These are phyloP conservation scores for Neolamprologus falcicula DNA, from an alignment of 2,113 vertebrate species.

Conservation along the genomic window DNA sequence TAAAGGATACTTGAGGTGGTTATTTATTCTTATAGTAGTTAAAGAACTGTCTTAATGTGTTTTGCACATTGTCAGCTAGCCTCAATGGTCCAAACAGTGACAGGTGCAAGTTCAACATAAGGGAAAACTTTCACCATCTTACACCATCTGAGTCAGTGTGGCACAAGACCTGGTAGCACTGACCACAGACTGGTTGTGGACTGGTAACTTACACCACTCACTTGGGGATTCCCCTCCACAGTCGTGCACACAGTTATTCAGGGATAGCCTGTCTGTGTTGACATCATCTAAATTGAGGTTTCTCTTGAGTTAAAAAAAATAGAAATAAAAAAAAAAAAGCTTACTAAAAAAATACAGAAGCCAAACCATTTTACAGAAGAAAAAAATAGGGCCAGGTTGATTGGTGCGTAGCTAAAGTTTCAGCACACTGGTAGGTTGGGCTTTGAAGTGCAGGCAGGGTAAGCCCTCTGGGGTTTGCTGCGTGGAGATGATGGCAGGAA, in stretches of 20 bases:
- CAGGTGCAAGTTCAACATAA: conserved; percentile 58
- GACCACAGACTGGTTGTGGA: conserved; percentile 53
- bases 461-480: conserved; percentile 59
- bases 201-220: conserved; percentile 46
- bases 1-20: conserved; percentile 11
- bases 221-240: conserved; percentile 55
- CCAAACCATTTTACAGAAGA: conserved; percentile 37
- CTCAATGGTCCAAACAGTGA: conserved; percentile 3
- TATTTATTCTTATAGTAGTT: conserved; percentile 6
- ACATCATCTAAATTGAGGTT: conserved; percentile 53
- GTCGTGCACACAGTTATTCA: conserved; percentile 23
- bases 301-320: background rate
- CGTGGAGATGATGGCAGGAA: conserved; percentile 63
- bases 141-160: conserved; percentile 17
- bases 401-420: conserved; percentile 67
- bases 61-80: conserved; percentile 17
- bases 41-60: background rate
- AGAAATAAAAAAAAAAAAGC: conserved; percentile 21
- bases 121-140: conserved; percentile 41
- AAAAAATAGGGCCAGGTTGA: conserved; percentile 31
- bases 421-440: conserved; percentile 43
- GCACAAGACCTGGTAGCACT: conserved; percentile 37
- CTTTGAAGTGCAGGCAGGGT: conserved; percentile 57
- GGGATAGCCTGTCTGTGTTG: conserved; percentile 55
- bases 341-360: conserved; percentile 36